Evolutionary conservation across 2,113 vertebrate species (phyloP).

Genomic region (Otolemur garnettii): DNA sequence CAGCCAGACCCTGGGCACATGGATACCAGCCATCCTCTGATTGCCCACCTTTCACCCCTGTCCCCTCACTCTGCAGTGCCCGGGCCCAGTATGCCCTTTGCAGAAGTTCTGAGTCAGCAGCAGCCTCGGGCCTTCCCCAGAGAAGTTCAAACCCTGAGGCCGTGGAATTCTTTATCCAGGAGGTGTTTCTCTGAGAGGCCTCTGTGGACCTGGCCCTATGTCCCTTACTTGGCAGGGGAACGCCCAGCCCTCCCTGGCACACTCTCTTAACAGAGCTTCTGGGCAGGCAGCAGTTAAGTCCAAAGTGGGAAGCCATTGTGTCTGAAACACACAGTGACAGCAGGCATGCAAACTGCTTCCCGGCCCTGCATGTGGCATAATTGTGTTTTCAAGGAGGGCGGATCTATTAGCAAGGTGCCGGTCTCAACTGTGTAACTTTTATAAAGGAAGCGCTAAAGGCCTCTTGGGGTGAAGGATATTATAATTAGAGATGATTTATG

Average conservation of each 20-base stretch:
- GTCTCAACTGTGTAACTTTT: slow-evolving; percentile 77
- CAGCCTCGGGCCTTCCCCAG: not conserved
- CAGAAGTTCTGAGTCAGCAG: not conserved
- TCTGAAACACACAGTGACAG: slow-evolving; percentile 50
- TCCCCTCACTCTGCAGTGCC: rapidly evolving
- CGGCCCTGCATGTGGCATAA: slow-evolving; percentile 83
- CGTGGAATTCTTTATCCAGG: not conserved
- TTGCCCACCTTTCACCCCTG: too few relatives aligned
- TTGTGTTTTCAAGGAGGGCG: slow-evolving; percentile 82
- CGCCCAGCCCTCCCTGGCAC: not conserved
- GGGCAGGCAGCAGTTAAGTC: slow-evolving; percentile 79
- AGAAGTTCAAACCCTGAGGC: not conserved
- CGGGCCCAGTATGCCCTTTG: not conserved
- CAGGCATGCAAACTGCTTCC: slow-evolving; percentile 70
- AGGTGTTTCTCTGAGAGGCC: not conserved
- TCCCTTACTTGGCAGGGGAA: not conserved
- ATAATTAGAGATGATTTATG: slow-evolving; percentile 78
- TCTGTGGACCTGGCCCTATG: not conserved
- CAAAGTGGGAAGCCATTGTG: slow-evolving; percentile 41
- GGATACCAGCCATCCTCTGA: too few relatives aligned
- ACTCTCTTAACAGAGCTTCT: not conserved
- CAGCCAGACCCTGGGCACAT: rapidly evolving
- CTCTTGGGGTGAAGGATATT: slow-evolving; percentile 74
- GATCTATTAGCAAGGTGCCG: slow-evolving; percentile 77
- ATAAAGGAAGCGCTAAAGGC: slow-evolving; percentile 77